A percentile compares a stretch with the other conserved stretches of the same genome.
Evolutionary conservation across 2,113 vertebrate species (phyloP).

Genomic region (Carettochelys insculpta): DNA sequence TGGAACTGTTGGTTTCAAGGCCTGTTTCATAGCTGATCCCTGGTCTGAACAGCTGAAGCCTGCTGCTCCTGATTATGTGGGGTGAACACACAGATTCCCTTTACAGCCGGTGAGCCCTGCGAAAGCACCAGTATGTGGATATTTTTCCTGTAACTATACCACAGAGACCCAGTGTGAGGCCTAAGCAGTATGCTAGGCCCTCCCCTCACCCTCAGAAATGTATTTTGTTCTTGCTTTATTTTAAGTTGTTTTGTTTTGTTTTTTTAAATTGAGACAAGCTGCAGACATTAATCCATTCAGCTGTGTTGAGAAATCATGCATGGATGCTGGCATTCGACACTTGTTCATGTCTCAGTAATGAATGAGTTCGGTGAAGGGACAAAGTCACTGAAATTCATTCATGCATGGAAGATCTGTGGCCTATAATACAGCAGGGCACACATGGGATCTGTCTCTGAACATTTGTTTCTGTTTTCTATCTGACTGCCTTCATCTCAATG

Average conservation of each 20-base stretch:
- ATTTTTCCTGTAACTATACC: not conserved
- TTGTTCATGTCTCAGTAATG: not conserved
- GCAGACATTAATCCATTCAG: not conserved
- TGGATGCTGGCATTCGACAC: not conserved
- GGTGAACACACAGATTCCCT: not conserved
- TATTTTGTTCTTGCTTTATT: not conserved
- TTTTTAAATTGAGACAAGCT: not conserved
- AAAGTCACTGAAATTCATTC: not conserved
- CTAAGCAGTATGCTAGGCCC: not conserved
- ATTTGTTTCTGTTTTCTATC: not conserved
- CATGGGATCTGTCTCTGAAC: not conserved
- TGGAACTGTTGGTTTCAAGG: not conserved
- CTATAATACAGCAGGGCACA: not conserved
- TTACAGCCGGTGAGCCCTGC: not conserved
- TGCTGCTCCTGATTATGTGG: not conserved
- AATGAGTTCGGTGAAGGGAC: not conserved
- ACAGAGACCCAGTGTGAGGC: not conserved
- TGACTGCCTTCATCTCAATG: not conserved
- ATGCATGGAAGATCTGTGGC: not conserved
- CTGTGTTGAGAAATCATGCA: not conserved
- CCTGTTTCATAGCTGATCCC: not conserved
- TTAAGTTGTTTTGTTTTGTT: not conserved
- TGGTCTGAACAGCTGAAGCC: not conserved
- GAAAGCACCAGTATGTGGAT: not conserved
- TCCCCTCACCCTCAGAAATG: not conserved